phyloP scores from a whole-genome alignment of 2,113 vertebrate genomes.

The Todiramphus saurophagus region DNA sequence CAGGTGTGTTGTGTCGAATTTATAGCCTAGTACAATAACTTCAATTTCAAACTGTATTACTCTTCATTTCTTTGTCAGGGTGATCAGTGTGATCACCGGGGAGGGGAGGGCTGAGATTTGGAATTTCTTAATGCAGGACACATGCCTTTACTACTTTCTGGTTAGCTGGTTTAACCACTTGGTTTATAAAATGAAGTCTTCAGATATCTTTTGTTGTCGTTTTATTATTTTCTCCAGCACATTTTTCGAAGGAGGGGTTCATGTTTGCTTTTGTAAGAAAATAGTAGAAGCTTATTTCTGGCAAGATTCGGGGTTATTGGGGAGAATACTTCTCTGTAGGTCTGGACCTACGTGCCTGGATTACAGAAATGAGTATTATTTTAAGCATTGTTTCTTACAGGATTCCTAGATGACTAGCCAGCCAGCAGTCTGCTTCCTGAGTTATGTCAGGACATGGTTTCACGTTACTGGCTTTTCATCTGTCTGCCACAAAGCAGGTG shows the following conservation, averaged over 20 bases:
- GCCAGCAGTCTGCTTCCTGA: background rate
- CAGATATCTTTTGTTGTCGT: background rate
- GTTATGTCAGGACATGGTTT: background rate
- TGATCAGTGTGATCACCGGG: background rate
- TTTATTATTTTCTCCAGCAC: background rate
- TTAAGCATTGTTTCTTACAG: background rate
- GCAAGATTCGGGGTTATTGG: background rate
- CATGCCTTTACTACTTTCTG: background rate
- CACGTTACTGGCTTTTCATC: background rate
- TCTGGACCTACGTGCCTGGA: background rate
- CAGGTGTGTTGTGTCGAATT: background rate
- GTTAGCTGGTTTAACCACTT: background rate
- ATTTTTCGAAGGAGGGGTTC: background rate
- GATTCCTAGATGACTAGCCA: background rate
- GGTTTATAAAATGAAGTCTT: background rate
- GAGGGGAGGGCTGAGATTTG: background rate
- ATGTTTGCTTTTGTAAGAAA: background rate
- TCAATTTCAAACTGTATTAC: fast-evolving
- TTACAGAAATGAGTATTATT: background rate
- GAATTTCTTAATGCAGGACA: background rate
- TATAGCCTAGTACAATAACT: background rate
- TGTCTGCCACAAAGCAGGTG: background rate
- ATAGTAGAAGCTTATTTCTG: background rate
- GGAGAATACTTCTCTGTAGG: background rate
- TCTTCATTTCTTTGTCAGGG: background rate